Base-by-base conservation (phyloP, 2,797 vertebrate genomes). In the Lacerta viridis region DNA sequence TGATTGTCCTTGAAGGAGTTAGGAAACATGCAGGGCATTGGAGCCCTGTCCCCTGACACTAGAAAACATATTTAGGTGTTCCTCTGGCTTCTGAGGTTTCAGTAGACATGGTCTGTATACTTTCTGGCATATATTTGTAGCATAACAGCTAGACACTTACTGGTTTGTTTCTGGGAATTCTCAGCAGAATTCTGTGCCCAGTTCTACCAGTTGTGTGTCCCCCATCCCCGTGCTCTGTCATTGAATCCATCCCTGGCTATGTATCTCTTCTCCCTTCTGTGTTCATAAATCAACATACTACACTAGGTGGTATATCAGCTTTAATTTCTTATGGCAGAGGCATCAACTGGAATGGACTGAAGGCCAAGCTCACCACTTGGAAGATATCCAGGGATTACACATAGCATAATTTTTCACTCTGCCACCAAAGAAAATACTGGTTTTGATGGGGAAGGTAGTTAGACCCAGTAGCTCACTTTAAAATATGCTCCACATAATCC, bases 81-180 rank as follows among this genome's bases (percentile, higher is more conserved):
- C 25, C 17, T 64, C 55, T 85, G 74, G 36, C 27, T 85, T 85
- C 13, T 85, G 74, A 46, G 23, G 9, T 20, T 83, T 83, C 41
- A 69, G 29, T 10, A 84, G 43, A 4, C 46, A 36, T 27, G 8
- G 27, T 8, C 8, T 59, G 23, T 77, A 39, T 43, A 85, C 18
- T 85, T 85, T n/a, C 39, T 66, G 43, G 9, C 36, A 64, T 64
- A 41, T 10, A 2, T 41, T 77, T 18, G 2, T 59, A 4, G 27
- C 27, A n/a, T 43, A 59, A 75, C 33, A 69, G 2, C 43, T 61
- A 27, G 50, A 64, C 43, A 59, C 55, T 61, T 23, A 18, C 50
- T 55, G 50, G 13, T 55, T 55, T 25, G 5, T 15, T 15, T 72
- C 59, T 55, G 36, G 25, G 27, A 7, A 85, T 66, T 85, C 46